Evolutionary conservation across 2,113 vertebrate species (phyloP).

Genomic region (Lagenorhynchus albirostris): DNA sequence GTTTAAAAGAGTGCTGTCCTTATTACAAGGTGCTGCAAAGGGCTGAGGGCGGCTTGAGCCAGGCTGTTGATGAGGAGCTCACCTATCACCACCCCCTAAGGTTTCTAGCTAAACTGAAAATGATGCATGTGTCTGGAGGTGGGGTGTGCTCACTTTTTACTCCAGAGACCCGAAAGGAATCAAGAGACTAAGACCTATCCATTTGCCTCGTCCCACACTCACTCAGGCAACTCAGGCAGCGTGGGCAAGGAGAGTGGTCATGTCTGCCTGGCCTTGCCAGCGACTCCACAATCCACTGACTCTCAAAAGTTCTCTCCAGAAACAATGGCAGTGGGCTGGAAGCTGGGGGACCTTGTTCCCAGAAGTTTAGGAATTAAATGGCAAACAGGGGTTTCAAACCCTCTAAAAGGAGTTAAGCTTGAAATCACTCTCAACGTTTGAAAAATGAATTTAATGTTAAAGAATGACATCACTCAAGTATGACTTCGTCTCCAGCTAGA

Average conservation of each 20-base stretch:
- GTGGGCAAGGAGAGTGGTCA: accelerated
- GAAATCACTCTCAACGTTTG: neutral
- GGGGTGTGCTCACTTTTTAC: neutral
- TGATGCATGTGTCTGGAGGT: neutral
- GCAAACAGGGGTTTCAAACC: neutral
- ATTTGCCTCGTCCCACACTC: neutral
- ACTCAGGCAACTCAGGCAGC: neutral
- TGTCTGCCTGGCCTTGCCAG: neutral
- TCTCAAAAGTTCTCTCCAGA: neutral
- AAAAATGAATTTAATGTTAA: neutral
- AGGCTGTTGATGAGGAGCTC: neutral
- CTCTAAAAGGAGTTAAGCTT: neutral
- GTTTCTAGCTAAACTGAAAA: neutral
- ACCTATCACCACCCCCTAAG: neutral
- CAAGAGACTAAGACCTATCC: neutral
- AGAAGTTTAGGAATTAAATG: neutral
- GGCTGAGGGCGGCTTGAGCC: neutral
- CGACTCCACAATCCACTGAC: neutral
- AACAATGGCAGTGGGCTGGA: neutral
- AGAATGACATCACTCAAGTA: neutral
- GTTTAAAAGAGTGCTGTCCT: neutral
- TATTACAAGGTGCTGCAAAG: neutral
- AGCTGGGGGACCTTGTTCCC: accelerated
- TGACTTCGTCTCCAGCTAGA: neutral
- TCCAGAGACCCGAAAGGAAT: neutral